These are phyloP conservation scores for Emydoidea blandingii DNA, from an alignment of 2,797 vertebrate genomes.

Conservation along the genomic window DNA sequence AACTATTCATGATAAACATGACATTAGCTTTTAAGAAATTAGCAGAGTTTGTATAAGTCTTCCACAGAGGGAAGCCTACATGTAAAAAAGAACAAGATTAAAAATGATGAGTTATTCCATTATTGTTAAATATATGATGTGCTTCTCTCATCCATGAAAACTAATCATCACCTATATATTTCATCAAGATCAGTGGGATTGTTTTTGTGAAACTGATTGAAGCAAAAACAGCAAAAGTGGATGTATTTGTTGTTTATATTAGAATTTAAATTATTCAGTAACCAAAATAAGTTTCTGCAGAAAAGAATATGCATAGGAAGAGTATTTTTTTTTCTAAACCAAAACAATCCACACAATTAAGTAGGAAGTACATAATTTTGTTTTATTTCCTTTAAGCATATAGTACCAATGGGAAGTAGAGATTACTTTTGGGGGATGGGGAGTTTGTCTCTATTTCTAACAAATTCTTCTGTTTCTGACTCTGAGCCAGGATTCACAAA, in stretches of 20 bases:
- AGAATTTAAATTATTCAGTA: background rate
- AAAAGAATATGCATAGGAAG: background rate
- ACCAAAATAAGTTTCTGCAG: background rate
- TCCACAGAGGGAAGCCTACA: background rate
- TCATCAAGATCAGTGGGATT: background rate
- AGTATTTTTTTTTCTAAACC: background rate
- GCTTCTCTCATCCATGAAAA: background rate
- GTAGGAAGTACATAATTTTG: background rate
- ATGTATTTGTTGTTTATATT: background rate
- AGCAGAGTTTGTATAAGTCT: background rate
- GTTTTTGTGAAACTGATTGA: background rate
- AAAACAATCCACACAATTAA: background rate
- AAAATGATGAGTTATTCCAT: background rate
- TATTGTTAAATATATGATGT: background rate
- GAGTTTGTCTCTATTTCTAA: background rate
- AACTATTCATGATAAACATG: background rate
- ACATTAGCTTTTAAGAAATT: background rate
- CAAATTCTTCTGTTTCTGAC: background rate
- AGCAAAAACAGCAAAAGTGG: background rate
- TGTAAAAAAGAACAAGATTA: background rate
- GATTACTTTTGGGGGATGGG: background rate
- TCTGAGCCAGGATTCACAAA: background rate
- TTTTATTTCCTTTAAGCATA: background rate
- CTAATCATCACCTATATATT: background rate
- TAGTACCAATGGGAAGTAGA: rapidly evolving